Conservation (phyloP, 2,888 invertebrate genomes). For the Drosophila percnosoma region DNA sequence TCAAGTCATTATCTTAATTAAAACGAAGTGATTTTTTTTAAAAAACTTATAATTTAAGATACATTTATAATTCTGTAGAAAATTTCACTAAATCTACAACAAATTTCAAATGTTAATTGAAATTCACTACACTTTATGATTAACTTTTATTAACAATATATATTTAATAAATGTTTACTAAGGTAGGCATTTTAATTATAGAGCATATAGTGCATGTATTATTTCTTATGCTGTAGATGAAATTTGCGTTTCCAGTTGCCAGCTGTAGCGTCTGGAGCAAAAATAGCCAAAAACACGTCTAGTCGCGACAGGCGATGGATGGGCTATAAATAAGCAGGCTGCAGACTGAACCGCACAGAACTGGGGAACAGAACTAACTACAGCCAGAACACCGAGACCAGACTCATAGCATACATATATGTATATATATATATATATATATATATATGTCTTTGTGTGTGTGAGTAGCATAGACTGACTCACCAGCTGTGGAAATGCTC, state of each 20-base stretch:
- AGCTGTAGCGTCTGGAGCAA: conserved; percentile 70
- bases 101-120: not conserved
- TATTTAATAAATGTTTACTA: not conserved
- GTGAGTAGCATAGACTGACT: conserved; percentile 55
- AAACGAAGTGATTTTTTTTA: not conserved
- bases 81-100: not conserved
- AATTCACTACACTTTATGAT: not conserved
- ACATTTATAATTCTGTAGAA: not conserved
- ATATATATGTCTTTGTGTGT: not conserved
- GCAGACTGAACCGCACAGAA: conserved; percentile 64
- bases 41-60: not conserved
- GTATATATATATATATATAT: not conserved
- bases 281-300: conserved; percentile 64
- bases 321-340: conserved; percentile 72
- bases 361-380: conserved; percentile 41
- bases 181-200: not conserved
- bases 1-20: not conserved
- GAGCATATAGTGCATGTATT: conserved; percentile 35
- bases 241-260: conserved; percentile 52
- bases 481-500: conserved; percentile 57
- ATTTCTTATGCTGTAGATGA: conserved; percentile 7
- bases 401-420: conserved; percentile 4
- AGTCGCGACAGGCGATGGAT: conserved; percentile 78
- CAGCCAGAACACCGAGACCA: conserved; percentile 26
- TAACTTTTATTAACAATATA: not conserved